Conservation (phyloP, 2,888 invertebrate species). For the Callosobruchus maculatus region DNA sequence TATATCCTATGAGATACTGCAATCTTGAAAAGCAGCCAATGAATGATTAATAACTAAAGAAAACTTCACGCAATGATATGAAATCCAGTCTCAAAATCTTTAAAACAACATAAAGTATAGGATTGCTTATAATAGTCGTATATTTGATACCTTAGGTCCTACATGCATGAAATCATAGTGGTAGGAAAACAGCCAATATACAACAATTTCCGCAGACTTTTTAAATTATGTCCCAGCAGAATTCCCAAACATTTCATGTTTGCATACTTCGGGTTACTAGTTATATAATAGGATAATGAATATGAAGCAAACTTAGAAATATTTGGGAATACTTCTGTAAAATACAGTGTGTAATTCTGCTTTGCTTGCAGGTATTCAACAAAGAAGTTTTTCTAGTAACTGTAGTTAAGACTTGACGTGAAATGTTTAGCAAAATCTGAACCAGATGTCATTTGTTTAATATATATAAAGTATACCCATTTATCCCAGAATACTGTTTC, state of each 20-base stretch:
- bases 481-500: too few species aligned
- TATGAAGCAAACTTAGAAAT: background rate
- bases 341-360: background rate
- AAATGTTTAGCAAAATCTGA: too few species aligned
- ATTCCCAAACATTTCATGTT: too few species aligned
- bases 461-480: too few species aligned
- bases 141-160: background rate
- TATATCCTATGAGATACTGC: too few species aligned
- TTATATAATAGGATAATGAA: background rate
- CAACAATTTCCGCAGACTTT: background rate
- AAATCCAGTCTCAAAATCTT: background rate
- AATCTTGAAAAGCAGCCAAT: too few species aligned
- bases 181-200: background rate
- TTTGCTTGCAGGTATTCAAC: background rate
- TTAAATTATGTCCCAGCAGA: too few species aligned
- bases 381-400: too few species aligned
- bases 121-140: background rate
- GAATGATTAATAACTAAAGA: background rate
- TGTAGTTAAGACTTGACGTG: too few species aligned
- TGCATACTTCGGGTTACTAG: too few species aligned
- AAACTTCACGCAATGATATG: background rate
- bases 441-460: too few species aligned
- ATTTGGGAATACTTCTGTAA: background rate
- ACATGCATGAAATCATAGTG: background rate
- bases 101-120: background rate